Evolutionary conservation across 2,888 invertebrate species (phyloP), one percentile per base, ranked within the genome.

Genomic region (Tuberolachnus salignus): DNA sequence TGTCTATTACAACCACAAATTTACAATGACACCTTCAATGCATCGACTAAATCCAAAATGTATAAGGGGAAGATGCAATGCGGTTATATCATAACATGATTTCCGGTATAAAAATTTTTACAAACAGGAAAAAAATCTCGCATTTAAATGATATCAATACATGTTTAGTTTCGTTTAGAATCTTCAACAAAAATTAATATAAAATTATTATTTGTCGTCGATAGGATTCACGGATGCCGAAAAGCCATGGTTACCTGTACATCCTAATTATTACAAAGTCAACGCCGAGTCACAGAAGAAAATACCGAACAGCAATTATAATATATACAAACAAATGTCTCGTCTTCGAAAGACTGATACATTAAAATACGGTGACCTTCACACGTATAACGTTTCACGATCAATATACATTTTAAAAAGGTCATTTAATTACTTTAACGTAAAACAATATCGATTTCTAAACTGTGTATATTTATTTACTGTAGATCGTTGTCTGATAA

Each of bases 121-220:
- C n/a, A n/a, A 6, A 6, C 6, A 6, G 34, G 34, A 34, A 3
- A 34, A 3, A 34, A 3, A 4, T 3, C n/a, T n/a, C n/a, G n/a
- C 6, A 34, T 34, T 34, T 4, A 4, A 6, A 6, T 6, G 3
- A 3, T 6, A 6, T 6, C 6, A 4, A 34, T 34, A 34, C 3
- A 4, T 6, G 34, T 34, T 34, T 34, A 4, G 3, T 6, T 34
- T 34, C 6, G 3, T 34, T 34, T 6, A 34, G 3, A 4, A 34
- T 6, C 6, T 34, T 34, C 11, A 51, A 16, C 1, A 16, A 51
- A 51, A 16, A 16, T 6, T 4, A 3, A 16, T 46, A 46, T 46
- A 2, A 8, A 46, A 8, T 10, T 71, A 51, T 87, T 84, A 16
- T 59, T 34, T 4, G 3, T 23, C 4, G 23, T 21, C 44, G 14